Conservation (phyloP, 1,140 invertebrate species). For the Microplitis demolitor region DNA sequence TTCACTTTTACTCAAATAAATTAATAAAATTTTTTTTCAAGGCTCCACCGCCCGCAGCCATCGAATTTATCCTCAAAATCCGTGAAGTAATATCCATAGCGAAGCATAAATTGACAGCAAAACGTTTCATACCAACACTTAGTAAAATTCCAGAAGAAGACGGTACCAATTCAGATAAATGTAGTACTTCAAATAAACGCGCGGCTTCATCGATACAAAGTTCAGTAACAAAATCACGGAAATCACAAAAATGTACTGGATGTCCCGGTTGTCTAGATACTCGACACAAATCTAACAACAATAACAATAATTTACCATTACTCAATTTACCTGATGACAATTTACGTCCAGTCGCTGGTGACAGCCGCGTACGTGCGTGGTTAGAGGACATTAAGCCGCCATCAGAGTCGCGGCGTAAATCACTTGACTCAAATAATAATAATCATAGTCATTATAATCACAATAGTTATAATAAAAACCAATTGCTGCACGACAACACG, state of each 20-base stretch:
- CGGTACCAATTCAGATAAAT: constrained; percentile 40
- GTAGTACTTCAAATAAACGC: constrained; percentile 47
- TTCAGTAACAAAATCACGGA: constrained; percentile 39
- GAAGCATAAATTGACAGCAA: constrained; percentile 82
- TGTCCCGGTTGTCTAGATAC: constrained; percentile 68
- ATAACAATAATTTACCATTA: constrained; percentile 19
- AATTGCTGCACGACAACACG: constrained; percentile 35
- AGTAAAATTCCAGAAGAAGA: constrained; percentile 80
- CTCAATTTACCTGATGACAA: constrained; percentile 5
- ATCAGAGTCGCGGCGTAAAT: constrained; percentile 44
- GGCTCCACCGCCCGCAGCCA: constrained; percentile 82
- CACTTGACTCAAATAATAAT: constrained; percentile 20
- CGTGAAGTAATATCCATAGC: constrained; percentile 86
- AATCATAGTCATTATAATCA: constrained; percentile 36
- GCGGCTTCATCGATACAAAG: constrained; percentile 35
- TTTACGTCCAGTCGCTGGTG: constrained; percentile 55
- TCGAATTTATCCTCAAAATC: constrained; percentile 86
- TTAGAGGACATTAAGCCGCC: constrained; percentile 70
- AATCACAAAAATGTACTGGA: constrained; percentile 62
- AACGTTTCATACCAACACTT: constrained; percentile 79
- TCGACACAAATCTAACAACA: constrained; percentile 34
- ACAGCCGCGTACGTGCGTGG: constrained; percentile 79
- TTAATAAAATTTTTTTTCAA: constrained; percentile 52
- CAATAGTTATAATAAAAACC: neutral
- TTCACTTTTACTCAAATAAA: no score